phyloP scores from a whole-genome alignment of 1,140 invertebrate genomes.

The Andrena cerasifolii region DNA sequence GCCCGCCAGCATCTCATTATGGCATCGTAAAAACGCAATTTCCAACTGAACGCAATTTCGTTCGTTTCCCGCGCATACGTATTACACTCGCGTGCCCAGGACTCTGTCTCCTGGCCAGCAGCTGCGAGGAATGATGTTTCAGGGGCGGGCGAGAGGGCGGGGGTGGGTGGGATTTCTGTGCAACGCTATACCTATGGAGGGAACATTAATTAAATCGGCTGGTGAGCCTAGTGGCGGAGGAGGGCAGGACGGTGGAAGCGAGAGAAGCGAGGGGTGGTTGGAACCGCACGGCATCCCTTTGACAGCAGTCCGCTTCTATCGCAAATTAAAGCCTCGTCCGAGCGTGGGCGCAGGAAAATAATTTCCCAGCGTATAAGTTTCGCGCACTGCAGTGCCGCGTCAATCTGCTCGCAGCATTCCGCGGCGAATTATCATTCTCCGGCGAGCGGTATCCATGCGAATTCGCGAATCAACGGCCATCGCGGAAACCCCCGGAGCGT shows the following conservation, averaged over 20 bases:
- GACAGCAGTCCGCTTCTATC: slow-evolving; percentile 63
- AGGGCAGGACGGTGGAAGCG: background rate
- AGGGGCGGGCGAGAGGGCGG: background rate
- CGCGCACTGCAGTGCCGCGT: slow-evolving; percentile 31
- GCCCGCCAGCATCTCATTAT: slow-evolving; percentile 30
- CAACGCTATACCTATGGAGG: slow-evolving; percentile 33
- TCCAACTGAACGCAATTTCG: slow-evolving; percentile 42
- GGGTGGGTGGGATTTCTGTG: background rate
- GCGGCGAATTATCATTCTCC: slow-evolving; percentile 57
- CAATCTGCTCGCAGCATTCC: slow-evolving; percentile 37
- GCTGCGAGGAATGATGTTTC: slow-evolving; percentile 48
- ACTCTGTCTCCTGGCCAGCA: slow-evolving; percentile 41
- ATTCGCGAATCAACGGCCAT: background rate
- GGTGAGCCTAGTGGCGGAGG: slow-evolving; percentile 33
- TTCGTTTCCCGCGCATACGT: slow-evolving; percentile 4
- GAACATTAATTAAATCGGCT: slow-evolving; percentile 71
- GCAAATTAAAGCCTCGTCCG: slow-evolving; percentile 68
- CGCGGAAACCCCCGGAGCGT: background rate
- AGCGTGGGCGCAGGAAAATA: slow-evolving; percentile 58
- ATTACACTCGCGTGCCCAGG: background rate
- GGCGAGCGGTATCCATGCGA: background rate
- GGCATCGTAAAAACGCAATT: slow-evolving; percentile 49
- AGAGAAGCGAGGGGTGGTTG: slow-evolving; percentile 3
- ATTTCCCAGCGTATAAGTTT: slow-evolving; percentile 47
- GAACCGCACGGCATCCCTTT: slow-evolving; percentile 62